Evolutionary conservation across 2,797 vertebrate species (phyloP).

Genomic region (Uromys caudimaculatus): DNA sequence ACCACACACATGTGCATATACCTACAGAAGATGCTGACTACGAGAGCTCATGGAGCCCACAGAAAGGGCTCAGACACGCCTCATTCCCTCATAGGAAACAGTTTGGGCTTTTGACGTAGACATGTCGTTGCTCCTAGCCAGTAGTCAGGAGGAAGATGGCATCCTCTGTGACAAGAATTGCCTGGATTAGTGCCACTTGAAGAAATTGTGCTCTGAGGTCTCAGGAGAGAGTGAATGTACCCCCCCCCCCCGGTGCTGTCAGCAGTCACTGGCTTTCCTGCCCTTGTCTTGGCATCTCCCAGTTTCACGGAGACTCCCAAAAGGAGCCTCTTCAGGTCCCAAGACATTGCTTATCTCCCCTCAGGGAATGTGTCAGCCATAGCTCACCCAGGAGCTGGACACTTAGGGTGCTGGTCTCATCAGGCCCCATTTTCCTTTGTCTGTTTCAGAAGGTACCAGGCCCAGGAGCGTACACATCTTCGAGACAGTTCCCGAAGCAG

Average conservation of each 20-base stretch:
- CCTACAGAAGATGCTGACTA: not conserved
- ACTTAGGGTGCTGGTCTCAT: not conserved
- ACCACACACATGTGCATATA: not conserved
- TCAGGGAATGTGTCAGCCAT: accelerated
- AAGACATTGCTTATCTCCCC: not conserved
- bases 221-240: not conserved
- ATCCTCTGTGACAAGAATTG: not conserved
- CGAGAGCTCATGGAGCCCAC: not conserved
- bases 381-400: not conserved
- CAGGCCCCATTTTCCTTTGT: not conserved
- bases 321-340: not conserved
- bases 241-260: too few species aligned
- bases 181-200: not conserved
- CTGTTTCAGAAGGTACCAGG: slow-evolving; percentile 87
- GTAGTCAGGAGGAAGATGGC: not conserved
- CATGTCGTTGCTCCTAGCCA: too few species aligned
- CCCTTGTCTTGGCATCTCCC: not conserved
- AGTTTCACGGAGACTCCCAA: not conserved
- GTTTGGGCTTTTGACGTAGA: not conserved
- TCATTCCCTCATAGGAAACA: not conserved
- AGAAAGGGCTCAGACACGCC: not conserved
- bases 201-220: not conserved
- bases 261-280: too few species aligned
- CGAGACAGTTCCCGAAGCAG: slow-evolving; percentile 81
- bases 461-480: slow-evolving; percentile 86